Conservation (phyloP, 2,113 vertebrate species). For the Myanophis thanlyinensis region DNA sequence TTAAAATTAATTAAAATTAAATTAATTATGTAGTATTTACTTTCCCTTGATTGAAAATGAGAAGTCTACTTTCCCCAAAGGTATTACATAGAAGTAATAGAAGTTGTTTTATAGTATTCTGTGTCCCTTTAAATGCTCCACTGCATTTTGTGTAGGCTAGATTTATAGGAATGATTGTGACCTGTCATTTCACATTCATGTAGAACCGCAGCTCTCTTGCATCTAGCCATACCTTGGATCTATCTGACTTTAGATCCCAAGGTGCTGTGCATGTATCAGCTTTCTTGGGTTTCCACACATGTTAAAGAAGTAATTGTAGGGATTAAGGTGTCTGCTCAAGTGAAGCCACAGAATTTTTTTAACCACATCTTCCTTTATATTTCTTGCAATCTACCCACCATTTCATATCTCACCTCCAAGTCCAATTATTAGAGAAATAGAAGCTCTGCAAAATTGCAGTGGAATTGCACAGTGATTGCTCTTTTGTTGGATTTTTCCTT, state of each 20-base stretch:
- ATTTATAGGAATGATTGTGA: background rate
- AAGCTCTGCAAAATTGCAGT: background rate
- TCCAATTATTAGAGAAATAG: background rate
- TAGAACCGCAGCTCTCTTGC: background rate
- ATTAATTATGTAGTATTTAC: background rate
- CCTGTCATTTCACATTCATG: background rate
- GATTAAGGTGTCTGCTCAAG: background rate
- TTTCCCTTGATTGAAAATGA: slow-evolving; percentile 23
- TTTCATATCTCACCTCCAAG: background rate
- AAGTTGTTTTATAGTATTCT: background rate
- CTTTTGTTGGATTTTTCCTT: slow-evolving; percentile 8
- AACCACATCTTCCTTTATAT: background rate
- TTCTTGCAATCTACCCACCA: background rate
- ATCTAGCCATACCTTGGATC: background rate
- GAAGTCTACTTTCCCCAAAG: background rate
- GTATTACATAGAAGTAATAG: slow-evolving; percentile 26
- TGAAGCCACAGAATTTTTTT: background rate
- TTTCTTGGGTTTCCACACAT: background rate
- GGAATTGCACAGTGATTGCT: background rate
- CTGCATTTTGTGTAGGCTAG: background rate
- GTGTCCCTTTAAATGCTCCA: background rate
- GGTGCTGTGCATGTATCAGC: background rate
- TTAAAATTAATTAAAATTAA: too few relatives aligned
- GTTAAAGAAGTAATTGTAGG: background rate
- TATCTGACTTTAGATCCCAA: background rate